Base-by-base conservation (phyloP, 2,888 invertebrate species). In the Callimorpha dominula region DNA sequence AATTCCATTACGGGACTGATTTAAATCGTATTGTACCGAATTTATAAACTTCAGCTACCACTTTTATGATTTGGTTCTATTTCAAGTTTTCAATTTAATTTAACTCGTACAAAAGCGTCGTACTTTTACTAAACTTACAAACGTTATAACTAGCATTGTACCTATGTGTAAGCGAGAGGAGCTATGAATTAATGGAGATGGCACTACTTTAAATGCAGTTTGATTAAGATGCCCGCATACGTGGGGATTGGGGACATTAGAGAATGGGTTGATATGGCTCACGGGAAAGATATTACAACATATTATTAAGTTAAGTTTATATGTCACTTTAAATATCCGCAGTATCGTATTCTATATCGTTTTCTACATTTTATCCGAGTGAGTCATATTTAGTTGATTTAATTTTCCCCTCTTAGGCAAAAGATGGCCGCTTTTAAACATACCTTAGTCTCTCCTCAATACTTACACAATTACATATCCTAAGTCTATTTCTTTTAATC, bases 81-180 rank as follows among this genome's bases (percentile, higher is more conserved):
- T 31, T 68, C 76, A 79, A 86, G 84, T 86, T 88, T 87, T 86
- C 83, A 88, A 85, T 85, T 87, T 87, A 84, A 85, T 83, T 87
- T 83, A 72, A 83, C 69, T 73, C 69, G 76, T 72, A 57, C 49
- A 73, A 76, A 78, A 75, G 74, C 67, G 73, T 75, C 66, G 70
- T 54, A 73, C 71, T 78, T 74, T 78, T 76, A 73, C 79, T 73
- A 78, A 78, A 63, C 71, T 75, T 17, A 1, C 63, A 73, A 50
- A 69, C 71, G 70, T 49, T 57, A 60, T 46, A 15, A 54, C 62
- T 64, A 67, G 52, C 8, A 52, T 17, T 57, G 42, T 70, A 75
- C 69, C 62, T 68, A 73, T 66, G 75, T 68, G 49, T n/a, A 46
- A 54, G 12, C 7, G 65, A 46, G 64, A 65, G 20, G 72, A 75